Conservation (phyloP, 1,140 invertebrate species). For the Aricia agestis region DNA sequence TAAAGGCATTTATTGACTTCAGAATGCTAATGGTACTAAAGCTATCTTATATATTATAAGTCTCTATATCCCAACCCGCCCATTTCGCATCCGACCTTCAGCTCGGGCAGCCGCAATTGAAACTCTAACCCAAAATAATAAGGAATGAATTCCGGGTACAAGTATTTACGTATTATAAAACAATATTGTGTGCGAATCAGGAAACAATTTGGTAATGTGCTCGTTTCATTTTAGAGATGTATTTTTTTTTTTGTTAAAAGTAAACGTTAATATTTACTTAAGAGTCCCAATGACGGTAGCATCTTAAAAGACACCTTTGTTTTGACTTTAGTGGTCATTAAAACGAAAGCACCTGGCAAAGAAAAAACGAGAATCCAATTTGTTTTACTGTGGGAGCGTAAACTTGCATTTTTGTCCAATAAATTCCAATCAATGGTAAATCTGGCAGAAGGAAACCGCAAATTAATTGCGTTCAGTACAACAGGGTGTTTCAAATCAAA, state of each 20-base stretch:
- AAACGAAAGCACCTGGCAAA: neutral
- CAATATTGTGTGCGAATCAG: slow-evolving; percentile 15
- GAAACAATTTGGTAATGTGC: slow-evolving; percentile 13
- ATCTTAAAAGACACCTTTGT: neutral
- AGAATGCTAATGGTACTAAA: slow-evolving; percentile 14
- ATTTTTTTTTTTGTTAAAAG: slow-evolving; percentile 1
- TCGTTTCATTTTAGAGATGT: slow-evolving; percentile 2
- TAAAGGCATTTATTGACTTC: slow-evolving; percentile 15
- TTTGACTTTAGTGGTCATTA: neutral
- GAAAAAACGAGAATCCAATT: neutral
- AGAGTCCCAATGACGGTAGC: neutral
- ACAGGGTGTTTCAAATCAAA: slow-evolving; percentile 41
- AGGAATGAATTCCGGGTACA: neutral
- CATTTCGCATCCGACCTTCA: slow-evolving; percentile 14
- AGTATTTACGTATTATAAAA: slow-evolving; percentile 10
- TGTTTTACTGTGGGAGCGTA: neutral
- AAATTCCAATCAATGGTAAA: slow-evolving; percentile 34
- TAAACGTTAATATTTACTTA: neutral
- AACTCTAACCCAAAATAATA: neutral
- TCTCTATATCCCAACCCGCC: slow-evolving; percentile 6
- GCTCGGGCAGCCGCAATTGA: neutral
- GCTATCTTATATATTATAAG: slow-evolving; percentile 13
- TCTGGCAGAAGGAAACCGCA: slow-evolving; percentile 28
- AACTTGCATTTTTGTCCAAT: slow-evolving; percentile 24
- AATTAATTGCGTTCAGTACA: slow-evolving; percentile 54